Base-by-base conservation (phyloP, 2,797 vertebrate species). In the Rhynchotus rufescens region DNA sequence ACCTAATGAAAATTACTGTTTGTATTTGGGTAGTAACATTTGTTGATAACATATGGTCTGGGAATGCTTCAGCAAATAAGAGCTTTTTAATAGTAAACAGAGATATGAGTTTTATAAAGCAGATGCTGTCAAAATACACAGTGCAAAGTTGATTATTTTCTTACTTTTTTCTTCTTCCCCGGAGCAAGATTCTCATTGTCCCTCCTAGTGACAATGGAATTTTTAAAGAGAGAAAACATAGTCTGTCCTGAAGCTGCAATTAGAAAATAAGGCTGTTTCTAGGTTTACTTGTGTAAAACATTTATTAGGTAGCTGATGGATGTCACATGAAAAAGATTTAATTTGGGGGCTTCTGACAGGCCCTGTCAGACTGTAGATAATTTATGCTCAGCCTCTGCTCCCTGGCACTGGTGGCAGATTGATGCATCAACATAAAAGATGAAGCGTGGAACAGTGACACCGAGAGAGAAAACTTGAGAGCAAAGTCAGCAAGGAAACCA, bases 11-110 rank as follows among this genome's bases (percentile, higher is more conserved):
- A 98, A 98, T 97, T 95, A 96, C 97, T 97, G 96, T 98, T 97
- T 97, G 96, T 98, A 97, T 98, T 98, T 97, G 96, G 97, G 97
- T 98, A 96, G 97, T 96, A 97, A 97, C 97, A 98, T 98, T 98
- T 98, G 98, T 96, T 97, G 97, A 97, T 97, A 98, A 95, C 98
- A 98, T 98, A 98, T 98, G 98, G 98, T 98, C 97, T 96, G 96
- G 96, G 94, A 97, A 97, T 95, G 96, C 97, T 98, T 98, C 97
- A 64, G 95, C 98, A 98, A 98, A 98, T 98, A 98, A 97, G 96
- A 96, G 93, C 93, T 97, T 97, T 98, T 98, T 98, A 97, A 97
- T 97, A 98, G 97, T 98, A 98, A 98, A 97, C 97, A 98, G 97
- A 97, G 96, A 97, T 96, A 96, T 40, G 96, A 92, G 80, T 94